Evolutionary conservation across 2,113 vertebrate species (phyloP), one percentile per base, ranked within the genome.

Genomic region (Sinocyclocheilus anshuiensis): DNA sequence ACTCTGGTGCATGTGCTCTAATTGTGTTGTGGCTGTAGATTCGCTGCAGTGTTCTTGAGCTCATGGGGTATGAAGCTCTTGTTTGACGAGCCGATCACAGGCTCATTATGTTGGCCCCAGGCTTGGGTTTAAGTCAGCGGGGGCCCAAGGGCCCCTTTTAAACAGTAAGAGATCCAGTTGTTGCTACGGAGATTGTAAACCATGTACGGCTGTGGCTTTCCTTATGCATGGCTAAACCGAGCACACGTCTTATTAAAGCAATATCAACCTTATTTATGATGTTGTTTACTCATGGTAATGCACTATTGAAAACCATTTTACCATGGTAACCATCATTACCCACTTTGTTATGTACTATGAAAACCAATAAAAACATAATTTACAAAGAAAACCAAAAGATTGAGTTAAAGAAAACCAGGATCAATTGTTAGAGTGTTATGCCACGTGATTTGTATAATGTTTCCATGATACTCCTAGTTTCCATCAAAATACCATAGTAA

Each of bases 171-270:
- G 36, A 84, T 84, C 71, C 55, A 77, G 36, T 61, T 65, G 74
- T 77, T 76, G 72, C 83, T 77, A 50, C 24, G 83, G 71, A 77
- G 71, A 84, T 61, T 84, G 36, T 74, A 29, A 59, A 75, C 50
- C 53, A 76, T 12, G 24, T 74, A 74, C 48, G 33, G 24, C 33
- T 20, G 12, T 81, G 59, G 26, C 50, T 78, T 81, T 45, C 59
- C 59, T 81, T 13, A 81, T 65, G 36, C 13, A 45, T 10, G 57
- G 20, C 22, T 15, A 36, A 59, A 50, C 39, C 12, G 0, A 76
- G 0, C n/a, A 45, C 72, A 48, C 6, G 2, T 48, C 72, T 75
- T 48, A 24, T 75, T 75, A 75, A 75, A 45, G 13, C 72, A 24
- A 76, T 12, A 76, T 50, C n/a, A 50, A 8, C 39, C 5, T 45